Base-by-base conservation (phyloP, 92 coral and sea anemone genomes). In the Heliopora coerulea region DNA sequence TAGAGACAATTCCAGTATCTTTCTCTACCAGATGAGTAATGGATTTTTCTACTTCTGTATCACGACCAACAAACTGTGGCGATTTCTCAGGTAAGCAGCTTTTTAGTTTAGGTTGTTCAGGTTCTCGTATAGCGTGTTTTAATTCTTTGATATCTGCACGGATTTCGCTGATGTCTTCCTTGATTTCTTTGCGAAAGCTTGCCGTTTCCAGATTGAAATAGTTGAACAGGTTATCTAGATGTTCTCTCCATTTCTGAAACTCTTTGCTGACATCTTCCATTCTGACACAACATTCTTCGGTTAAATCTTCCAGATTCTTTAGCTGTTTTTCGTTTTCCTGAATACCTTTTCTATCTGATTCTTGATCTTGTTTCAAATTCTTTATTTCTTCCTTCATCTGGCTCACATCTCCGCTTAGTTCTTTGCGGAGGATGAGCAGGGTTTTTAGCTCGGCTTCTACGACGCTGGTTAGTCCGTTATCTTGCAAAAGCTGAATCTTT, bases 61-160 rank as follows among this genome's bases (percentile, higher is more conserved):
- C 68, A 32, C 68, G 68, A 2, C 68, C 68, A 62, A 62, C n/a
- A 25, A 62, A 62, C 15, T 1, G 27, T 4, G n/a, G 7, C 2
- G 68, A 42, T 62, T 32, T 62, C 40, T 33, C 46, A 8, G 68
- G 68, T 28, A 62, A 27, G 44, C 68, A 62, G 68, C 40, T 62
- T 62, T 62, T 62, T 28, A 32, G 49, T 42, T 42, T 18, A 17
- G 59, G 28, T 20, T 23, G 24, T 19, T n/a, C n/a, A n/a, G n/a
- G n/a, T n/a, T n/a, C n/a, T n/a, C n/a, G n/a, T n/a, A n/a, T n/a
- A 15, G 15, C 26, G 15, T 56, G 24, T n/a, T n/a, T n/a, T n/a
- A n/a, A n/a, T n/a, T n/a, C n/a, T n/a, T n/a, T n/a, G n/a, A n/a
- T n/a, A n/a, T n/a, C n/a, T n/a, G n/a, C n/a, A n/a, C n/a, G n/a